Conservation (phyloP, 2,113 vertebrate species). For the Ailurus styani region DNA sequence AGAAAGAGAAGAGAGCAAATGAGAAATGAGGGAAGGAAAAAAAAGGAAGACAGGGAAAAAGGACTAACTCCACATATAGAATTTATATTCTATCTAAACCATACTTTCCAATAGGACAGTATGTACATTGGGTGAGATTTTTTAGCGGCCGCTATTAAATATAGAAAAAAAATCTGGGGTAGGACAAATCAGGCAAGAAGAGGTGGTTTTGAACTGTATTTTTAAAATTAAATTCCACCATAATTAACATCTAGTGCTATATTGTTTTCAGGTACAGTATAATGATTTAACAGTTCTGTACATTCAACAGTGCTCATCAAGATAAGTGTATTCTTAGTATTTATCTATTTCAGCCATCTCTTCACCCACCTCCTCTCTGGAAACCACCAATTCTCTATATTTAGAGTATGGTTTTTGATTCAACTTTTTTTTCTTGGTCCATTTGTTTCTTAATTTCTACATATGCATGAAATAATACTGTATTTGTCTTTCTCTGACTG, state of each 20-base stretch:
- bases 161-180: not conserved
- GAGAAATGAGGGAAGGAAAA: not conserved
- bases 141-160: not conserved
- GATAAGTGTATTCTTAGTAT: not conserved
- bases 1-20: not conserved
- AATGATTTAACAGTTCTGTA: not conserved
- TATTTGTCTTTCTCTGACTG: not conserved
- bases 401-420: not conserved
- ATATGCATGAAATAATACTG: not conserved
- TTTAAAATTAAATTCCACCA: not conserved
- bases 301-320: not conserved
- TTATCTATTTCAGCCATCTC: not conserved
- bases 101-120: not conserved
- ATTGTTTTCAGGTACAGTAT: not conserved
- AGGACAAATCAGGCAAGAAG: not conserved
- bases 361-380: not conserved
- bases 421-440: not conserved
- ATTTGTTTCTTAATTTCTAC: not conserved
- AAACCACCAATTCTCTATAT: not conserved
- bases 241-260: not conserved
- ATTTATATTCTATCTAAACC: not conserved
- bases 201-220: not conserved
- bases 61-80: not conserved
- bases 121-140: not conserved
- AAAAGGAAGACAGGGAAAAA: not conserved